Evolutionary conservation across 2,888 invertebrate species (phyloP).

Genomic region (Flexamia atlantica): DNA sequence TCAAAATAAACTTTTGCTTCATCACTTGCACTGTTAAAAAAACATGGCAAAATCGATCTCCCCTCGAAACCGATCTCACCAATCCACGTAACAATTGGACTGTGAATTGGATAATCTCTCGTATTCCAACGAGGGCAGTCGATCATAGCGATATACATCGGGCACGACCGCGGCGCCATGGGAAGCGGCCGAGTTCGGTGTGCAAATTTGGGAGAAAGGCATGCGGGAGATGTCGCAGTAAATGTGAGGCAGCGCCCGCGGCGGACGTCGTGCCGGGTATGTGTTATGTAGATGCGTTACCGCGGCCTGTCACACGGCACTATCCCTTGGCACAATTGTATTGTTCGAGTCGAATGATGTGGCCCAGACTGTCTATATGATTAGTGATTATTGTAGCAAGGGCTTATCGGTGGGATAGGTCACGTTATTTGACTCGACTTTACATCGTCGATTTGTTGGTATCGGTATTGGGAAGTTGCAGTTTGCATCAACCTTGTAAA

Average conservation of each 20-base stretch:
- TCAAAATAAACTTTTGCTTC: too few species aligned
- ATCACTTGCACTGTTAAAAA: too few species aligned
- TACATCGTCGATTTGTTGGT: too few species aligned
- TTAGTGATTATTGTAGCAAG: too few species aligned
- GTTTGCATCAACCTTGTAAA: too few species aligned
- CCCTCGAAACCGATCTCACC: neutral
- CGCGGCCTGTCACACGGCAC: conserved; percentile 38
- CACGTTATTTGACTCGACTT: too few species aligned
- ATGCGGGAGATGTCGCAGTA: conserved; percentile 42
- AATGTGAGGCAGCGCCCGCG: conserved; percentile 46
- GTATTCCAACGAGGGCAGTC: conserved; percentile 17
- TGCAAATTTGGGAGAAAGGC: conserved; percentile 57
- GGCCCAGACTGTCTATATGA: too few species aligned
- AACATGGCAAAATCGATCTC: too few species aligned
- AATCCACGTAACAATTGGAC: neutral
- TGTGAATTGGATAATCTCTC: neutral
- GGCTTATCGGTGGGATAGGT: too few species aligned
- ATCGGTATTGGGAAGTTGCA: too few species aligned
- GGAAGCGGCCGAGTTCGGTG: neutral
- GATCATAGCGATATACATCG: neutral
- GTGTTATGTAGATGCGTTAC: conserved; percentile 35
- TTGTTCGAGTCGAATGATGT: too few species aligned
- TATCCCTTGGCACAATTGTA: too few species aligned
- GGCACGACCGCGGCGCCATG: conserved; percentile 21
- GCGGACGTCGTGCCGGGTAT: conserved; percentile 32